phyloP scores from a whole-genome alignment of 2,113 vertebrate genomes.

The Aspidoscelis tigris region DNA sequence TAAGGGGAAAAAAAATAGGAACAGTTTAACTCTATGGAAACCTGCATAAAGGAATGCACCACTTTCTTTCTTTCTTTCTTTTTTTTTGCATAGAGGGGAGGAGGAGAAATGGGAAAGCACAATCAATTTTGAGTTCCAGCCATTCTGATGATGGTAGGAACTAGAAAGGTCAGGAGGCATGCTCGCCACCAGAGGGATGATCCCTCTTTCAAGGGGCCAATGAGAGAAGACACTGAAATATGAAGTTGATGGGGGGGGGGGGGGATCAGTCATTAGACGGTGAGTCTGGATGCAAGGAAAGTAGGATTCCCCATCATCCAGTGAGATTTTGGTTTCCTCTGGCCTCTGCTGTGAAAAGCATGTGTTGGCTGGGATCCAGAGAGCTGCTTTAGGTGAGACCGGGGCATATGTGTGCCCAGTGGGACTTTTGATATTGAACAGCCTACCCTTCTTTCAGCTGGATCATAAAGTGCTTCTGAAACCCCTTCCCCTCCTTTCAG shows the following conservation, averaged over 20 bases:
- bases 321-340: background rate
- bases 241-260: background rate
- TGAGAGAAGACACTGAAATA: slow-evolving; percentile 24
- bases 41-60: slow-evolving; percentile 74
- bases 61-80: no score
- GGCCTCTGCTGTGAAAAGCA: slow-evolving; percentile 11
- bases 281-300: background rate
- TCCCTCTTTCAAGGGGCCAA: slow-evolving; percentile 40
- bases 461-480: background rate
- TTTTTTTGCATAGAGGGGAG: slow-evolving; percentile 64
- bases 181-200: background rate
- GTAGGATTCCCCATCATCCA: background rate
- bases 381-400: background rate
- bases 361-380: slow-evolving; percentile 16
- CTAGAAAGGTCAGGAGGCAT: slow-evolving; percentile 15
- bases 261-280: no score
- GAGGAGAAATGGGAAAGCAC: slow-evolving; percentile 37
- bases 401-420: background rate
- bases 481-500: background rate
- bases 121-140: slow-evolving; percentile 53
- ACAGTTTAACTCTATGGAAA: slow-evolving; percentile 76
- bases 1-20: slow-evolving; percentile 65
- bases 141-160: slow-evolving; percentile 49
- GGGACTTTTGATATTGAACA: background rate
- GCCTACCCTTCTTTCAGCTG: background rate